Evolutionary conservation across 2,113 vertebrate genomes (phyloP), one percentile per base, ranked within the genome.

Genomic region (Uria aalge): DNA sequence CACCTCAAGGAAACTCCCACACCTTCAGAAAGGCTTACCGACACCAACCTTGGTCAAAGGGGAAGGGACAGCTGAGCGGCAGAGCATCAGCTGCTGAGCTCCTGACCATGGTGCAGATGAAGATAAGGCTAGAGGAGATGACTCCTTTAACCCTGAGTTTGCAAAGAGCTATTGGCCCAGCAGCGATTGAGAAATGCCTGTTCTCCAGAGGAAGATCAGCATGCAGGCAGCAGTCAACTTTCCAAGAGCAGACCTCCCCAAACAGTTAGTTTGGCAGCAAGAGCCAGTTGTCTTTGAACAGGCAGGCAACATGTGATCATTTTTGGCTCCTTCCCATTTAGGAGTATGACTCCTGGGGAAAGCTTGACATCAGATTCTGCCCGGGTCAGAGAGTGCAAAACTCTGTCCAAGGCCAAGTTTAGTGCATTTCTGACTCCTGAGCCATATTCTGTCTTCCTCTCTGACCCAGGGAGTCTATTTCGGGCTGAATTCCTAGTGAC

Each of bases 401-500:
- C 85, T 47, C 57, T 23, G 7, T 80, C 74, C 2, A 1, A 38
- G 57, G 91, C 86, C 89, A 96, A 95, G 62, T 87, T 91, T 62
- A 53, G 53, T 85, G 53, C 59, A 63, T 87, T 96, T 95, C 55
- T 93, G 77, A 82, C 57, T 82, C 84, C 59, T 71, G 41, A 94
- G 77, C 83, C 38, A 68, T 23, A 41, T 14, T 92, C 48, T 74
- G 40, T 74, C n/a, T 71, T 88, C 63, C 43, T 36, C 69, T 88
- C 64, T 72, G 79, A 85, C 86, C 94, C 85, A 90, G 23, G 11
- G 84, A 59, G 38, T 63, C 82, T 95, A 62, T 80, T 96, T 76
- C 55, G 64, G 74, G 41, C 77, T 82, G 59, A 92, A 94, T 94
- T 97, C 95, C 89, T 91, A 73, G 82, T 81, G 92, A 89, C 85